Conservation (phyloP, 2,113 vertebrate species). For the Caranx ignobilis region DNA sequence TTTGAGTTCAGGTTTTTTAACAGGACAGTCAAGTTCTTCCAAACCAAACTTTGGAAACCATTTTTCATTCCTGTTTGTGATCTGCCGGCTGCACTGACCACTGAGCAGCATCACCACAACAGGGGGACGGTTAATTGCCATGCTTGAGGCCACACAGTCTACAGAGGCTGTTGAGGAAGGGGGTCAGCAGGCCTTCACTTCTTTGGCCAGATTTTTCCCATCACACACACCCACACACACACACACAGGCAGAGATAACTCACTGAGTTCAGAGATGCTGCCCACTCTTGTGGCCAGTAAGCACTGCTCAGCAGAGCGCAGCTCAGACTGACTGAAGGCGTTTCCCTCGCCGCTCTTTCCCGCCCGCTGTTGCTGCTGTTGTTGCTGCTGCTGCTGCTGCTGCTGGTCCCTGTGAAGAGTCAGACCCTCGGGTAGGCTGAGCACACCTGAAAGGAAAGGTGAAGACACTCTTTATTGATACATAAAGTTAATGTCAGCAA, state of each 20-base stretch:
- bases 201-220: background rate
- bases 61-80: background rate
- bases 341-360: slow-evolving; percentile 90
- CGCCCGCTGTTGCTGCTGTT: slow-evolving; percentile 89
- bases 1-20: background rate
- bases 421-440: slow-evolving; percentile 94
- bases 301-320: slow-evolving; percentile 95
- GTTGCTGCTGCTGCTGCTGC: slow-evolving; percentile 90
- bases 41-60: background rate
- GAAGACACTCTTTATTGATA: background rate
- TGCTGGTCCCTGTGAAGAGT: slow-evolving; percentile 92
- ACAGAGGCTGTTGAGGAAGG: background rate
- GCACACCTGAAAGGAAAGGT: slow-evolving; percentile 87
- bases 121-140: background rate
- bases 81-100: background rate
- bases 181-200: background rate
- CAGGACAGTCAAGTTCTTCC: background rate
- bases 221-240: background rate
- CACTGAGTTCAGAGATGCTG: slow-evolving; percentile 97
- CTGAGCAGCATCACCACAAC: background rate
- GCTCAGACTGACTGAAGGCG: slow-evolving; percentile 94
- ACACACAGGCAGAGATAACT: slow-evolving; percentile 73
- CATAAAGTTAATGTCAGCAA: background rate
- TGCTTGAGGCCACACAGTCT: slow-evolving; percentile 12
- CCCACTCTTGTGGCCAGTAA: slow-evolving; percentile 95